Percentiles rank a stretch among this genome's conserved stretches.
phyloP scores from a whole-genome alignment of 2,113 vertebrate species.

The Pomatostomus ruficeps region DNA sequence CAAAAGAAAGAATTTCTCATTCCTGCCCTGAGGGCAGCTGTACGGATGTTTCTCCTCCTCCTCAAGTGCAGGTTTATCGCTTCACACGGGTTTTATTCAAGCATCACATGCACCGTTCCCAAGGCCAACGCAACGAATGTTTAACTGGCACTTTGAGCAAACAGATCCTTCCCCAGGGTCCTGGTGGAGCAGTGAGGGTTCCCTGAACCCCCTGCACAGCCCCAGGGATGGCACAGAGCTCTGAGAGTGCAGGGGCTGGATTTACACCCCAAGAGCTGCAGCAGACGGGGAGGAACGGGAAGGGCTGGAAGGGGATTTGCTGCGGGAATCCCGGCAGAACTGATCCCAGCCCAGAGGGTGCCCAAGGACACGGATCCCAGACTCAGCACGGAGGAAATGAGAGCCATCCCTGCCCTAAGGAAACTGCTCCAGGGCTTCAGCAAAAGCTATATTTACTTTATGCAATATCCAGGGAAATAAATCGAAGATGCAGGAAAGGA shows the following conservation, averaged over 20 bases:
- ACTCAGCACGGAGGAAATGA: background rate
- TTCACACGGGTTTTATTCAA: background rate
- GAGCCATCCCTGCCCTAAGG: background rate
- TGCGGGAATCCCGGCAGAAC: background rate
- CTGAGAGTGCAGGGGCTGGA: accelerated
- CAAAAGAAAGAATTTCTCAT: background rate
- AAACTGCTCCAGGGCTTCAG: background rate
- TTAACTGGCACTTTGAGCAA: background rate
- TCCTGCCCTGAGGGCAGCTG: background rate
- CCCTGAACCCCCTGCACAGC: background rate
- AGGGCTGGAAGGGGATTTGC: background rate
- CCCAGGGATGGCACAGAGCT: background rate
- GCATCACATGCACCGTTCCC: background rate
- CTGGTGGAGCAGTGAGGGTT: background rate
- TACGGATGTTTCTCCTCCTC: background rate
- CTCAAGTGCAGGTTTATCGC: background rate
- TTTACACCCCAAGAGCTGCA: accelerated
- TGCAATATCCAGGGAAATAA: background rate
- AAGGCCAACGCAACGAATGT: background rate
- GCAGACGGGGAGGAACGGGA: accelerated
- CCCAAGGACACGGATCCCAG: background rate
- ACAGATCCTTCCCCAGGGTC: background rate
- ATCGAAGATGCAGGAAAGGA: background rate
- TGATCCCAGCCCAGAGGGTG: accelerated
- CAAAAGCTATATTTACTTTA: background rate